phyloP scores from a whole-genome alignment of 2,888 invertebrate genomes.

The Drosophila picticornis region DNA sequence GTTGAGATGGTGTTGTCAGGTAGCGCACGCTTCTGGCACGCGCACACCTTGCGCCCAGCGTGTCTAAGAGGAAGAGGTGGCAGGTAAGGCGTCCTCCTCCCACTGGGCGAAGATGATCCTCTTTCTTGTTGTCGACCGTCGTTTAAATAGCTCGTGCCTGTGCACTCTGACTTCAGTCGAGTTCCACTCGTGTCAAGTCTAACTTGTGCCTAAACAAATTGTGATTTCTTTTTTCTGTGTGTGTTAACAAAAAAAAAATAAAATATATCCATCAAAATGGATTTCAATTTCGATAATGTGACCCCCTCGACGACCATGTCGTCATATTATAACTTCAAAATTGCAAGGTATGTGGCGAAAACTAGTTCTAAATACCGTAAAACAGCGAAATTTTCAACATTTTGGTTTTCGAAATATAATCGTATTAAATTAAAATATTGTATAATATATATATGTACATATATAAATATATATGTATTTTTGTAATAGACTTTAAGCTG shows the following conservation, averaged over 20 bases:
- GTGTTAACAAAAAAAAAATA: background rate
- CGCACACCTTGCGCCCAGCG: conserved; percentile 40
- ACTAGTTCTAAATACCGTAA: background rate
- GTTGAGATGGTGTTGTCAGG: conserved; percentile 37
- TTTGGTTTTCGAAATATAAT: conserved; percentile 32
- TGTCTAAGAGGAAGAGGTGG: too few species aligned
- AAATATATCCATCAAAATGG: conserved; percentile 48
- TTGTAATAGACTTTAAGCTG: background rate
- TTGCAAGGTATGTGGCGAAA: conserved; percentile 66
- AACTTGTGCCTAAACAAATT: conserved; percentile 60
- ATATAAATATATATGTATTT: background rate
- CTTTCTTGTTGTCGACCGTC: conserved; percentile 3
- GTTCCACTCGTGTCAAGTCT: conserved; percentile 75
- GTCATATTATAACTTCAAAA: conserved; percentile 67
- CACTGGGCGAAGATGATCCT: conserved; percentile 15
- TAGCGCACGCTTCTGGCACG: conserved; percentile 73
- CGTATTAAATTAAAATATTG: background rate
- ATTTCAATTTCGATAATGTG: conserved; percentile 59
- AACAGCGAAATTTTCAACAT: conserved; percentile 30
- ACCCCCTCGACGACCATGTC: conserved; percentile 68
- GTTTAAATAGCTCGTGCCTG: conserved; percentile 61
- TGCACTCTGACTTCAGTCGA: conserved; percentile 60
- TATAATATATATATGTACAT: too few species aligned
- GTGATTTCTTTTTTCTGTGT: conserved; percentile 40
- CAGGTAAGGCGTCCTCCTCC: conserved; percentile 38